Percentiles rank a stretch among this genome's conserved stretches.
These are phyloP conservation scores for Astropecten irregularis DNA, from an alignment of 53 echinoderm and acorn worm species.

Conservation along the genomic window DNA sequence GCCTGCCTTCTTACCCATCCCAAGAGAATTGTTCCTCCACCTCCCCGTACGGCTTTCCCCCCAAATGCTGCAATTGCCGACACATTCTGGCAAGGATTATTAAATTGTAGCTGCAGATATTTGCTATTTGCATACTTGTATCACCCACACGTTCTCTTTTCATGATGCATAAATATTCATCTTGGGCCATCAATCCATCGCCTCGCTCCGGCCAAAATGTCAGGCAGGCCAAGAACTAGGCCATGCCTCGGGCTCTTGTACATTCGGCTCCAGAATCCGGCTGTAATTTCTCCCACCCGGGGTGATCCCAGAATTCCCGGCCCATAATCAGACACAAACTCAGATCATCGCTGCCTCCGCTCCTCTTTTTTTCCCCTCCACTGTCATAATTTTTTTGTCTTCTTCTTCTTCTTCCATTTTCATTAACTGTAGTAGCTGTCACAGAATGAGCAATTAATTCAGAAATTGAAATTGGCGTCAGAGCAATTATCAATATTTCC, in stretches of 20 bases:
- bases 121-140: conserved; percentile 77
- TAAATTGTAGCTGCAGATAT: conserved; percentile 67
- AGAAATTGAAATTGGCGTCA: conserved; percentile 61
- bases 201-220: conserved; percentile 43
- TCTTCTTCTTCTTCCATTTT: conserved; percentile 11
- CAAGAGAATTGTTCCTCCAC: background rate
- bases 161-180: conserved; percentile 84
- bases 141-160: conserved; percentile 63
- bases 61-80: conserved; percentile 54
- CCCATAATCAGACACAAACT: conserved; percentile 38
- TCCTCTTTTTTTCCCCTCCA: conserved; percentile 30
- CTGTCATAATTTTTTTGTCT: background rate
- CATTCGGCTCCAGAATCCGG: conserved; percentile 17
- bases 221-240: conserved; percentile 46
- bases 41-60: background rate
- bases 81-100: conserved; percentile 71
- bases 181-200: conserved; percentile 54
- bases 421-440: conserved; percentile 42
- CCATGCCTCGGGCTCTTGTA: conserved; percentile 34
- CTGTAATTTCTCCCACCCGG: conserved; percentile 31
- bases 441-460: conserved; percentile 66
- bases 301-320: conserved; percentile 40
- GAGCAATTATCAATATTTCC: conserved; percentile 57
- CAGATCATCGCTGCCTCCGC: background rate
- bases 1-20: background rate